Conservation (phyloP, 2,113 vertebrate species). For the Peromyscus californicus region DNA sequence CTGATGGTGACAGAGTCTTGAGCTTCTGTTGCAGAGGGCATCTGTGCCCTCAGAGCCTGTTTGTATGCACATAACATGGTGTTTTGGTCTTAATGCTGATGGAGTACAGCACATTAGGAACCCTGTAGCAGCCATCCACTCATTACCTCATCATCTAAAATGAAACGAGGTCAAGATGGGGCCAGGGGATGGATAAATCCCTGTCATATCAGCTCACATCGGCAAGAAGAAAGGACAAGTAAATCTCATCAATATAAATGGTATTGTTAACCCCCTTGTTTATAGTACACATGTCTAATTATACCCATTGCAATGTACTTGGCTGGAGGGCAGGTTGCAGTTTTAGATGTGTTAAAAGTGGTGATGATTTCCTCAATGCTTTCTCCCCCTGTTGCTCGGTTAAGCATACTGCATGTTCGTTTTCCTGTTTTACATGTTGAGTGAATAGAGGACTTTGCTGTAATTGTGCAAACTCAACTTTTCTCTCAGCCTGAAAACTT, state of each 20-base stretch:
- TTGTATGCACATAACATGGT: not conserved
- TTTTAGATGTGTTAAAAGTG: conserved; percentile 60
- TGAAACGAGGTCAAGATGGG: not conserved
- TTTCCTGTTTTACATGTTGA: conserved; percentile 34
- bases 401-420: conserved; percentile 37
- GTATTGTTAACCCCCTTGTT: conserved; percentile 53
- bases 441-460: conserved; percentile 1
- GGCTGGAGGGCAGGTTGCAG: conserved; percentile 60
- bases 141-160: conserved; percentile 38
- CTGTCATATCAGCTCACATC: conserved; percentile 1
- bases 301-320: conserved; percentile 67
- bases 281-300: conserved; percentile 64
- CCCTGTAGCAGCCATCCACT: not conserved
- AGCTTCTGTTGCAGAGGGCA: not conserved
- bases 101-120: not conserved
- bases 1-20: not conserved
- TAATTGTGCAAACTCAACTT: not conserved
- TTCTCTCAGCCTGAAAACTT: not conserved
- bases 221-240: conserved; percentile 49
- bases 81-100: conserved; percentile 11
- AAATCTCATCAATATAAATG: conserved; percentile 50
- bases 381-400: conserved; percentile 60
- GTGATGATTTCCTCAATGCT: conserved; percentile 44
- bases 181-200: conserved; percentile 6
- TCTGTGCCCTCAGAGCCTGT: not conserved